Conservation (phyloP, 2,888 invertebrate genomes). For the Eutolmus rufibarbis region DNA sequence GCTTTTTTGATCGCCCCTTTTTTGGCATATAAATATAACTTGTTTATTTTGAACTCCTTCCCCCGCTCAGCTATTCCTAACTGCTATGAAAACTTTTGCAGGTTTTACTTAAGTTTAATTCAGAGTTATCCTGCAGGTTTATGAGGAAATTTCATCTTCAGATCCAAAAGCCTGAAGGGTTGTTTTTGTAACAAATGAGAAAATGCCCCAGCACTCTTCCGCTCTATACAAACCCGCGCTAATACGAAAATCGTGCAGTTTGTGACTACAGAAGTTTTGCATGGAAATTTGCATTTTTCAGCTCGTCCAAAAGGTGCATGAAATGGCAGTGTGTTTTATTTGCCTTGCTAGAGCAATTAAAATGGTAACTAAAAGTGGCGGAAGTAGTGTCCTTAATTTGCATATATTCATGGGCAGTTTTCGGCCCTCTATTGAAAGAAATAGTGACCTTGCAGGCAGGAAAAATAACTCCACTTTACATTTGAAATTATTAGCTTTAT, state of each 20-base stretch:
- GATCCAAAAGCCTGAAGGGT: neutral
- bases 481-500: no score
- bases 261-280: neutral
- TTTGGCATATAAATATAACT: neutral
- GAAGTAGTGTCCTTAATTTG: neutral
- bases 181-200: neutral
- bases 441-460: no score
- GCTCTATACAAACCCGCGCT: neutral
- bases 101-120: conserved; percentile 34
- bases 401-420: neutral
- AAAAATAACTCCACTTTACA: no score
- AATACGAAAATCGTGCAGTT: neutral
- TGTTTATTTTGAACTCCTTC: conserved; percentile 12
- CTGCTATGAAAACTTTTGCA: neutral
- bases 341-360: neutral
- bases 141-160: neutral
- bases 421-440: neutral
- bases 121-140: neutral
- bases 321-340: neutral
- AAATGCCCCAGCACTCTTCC: neutral
- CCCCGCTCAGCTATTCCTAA: neutral
- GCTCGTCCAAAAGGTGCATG: neutral
- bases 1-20: neutral
- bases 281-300: neutral
- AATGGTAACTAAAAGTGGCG: neutral